Evolutionary conservation across 2,888 invertebrate genomes (phyloP), one percentile per base, ranked within the genome.

Genomic region (Rhagophthalmus giganteus): DNA sequence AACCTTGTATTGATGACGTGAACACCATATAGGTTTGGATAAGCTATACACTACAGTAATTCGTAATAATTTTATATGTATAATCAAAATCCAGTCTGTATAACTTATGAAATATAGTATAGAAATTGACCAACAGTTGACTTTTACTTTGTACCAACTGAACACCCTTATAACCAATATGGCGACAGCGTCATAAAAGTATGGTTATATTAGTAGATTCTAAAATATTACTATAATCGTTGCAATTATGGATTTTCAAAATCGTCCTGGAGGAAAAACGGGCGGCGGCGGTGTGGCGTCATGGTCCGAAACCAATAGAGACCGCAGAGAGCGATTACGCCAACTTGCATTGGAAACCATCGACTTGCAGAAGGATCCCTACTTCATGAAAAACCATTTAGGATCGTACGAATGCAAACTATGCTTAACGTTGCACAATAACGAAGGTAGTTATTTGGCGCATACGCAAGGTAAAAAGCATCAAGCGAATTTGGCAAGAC

Each of bases 401-500:
- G 87, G 90, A 1, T 95, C 98, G 0, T 99, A 99, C 75, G 99
- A 99, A 77, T 99, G 99, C 75, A 99, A 99, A 78, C 77, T 99
- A 2, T 99, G 99, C 79, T 76, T 99, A 39, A 99, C 99, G 0
- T 80, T 99, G 10, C 99, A 99, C 75, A 99, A 99, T 73, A 99
- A 99, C 77, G 99, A 96, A 76, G 99, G 98, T 1, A 97, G 97
- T 67, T 99, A 99, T 72, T 79, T 99, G 69, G 98, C 99, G 2
- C 99, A 99, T 70, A 99, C 99, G 0, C 99, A 99, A 76, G 99
- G 98, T 13, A 99, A 99, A 72, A 99, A 99, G 68, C 98, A 99
- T 89, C 99, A 99, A 73, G 95, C 97, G 2, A 99, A 99, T 76
- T 80, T 99, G 60, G 98, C 98, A 1, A 81, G 98, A 20, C 82